These are phyloP conservation scores for Lagodon rhomboides DNA, from an alignment of 2,797 vertebrate genomes.

Conservation along the genomic window DNA sequence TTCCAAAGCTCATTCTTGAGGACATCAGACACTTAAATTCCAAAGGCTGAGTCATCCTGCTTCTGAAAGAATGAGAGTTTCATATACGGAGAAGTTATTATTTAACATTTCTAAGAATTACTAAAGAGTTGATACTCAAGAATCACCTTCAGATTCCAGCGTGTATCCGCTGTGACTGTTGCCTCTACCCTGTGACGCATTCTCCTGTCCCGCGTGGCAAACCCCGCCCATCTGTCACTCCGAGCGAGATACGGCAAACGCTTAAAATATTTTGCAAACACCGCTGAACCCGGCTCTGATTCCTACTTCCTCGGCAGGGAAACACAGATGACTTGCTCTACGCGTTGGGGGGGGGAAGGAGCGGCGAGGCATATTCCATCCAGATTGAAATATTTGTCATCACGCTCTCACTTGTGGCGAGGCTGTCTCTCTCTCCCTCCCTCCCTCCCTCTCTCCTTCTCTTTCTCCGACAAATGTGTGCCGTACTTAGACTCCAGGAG, in stretches of 20 bases:
- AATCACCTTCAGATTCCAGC: conserved; percentile 2
- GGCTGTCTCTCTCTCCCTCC: conserved; percentile 25
- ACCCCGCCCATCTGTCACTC: conserved; percentile 59
- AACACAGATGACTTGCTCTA: conserved; percentile 67
- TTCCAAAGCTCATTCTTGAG: too few species aligned
- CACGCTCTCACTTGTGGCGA: conserved; percentile 26
- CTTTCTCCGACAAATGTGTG: conserved; percentile 62
- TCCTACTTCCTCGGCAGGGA: conserved; percentile 41
- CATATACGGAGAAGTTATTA: too few species aligned
- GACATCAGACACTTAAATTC: too few species aligned
- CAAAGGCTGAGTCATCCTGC: too few species aligned
- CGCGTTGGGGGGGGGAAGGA: conserved; percentile 35
- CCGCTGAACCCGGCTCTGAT: conserved; percentile 52
- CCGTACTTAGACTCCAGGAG: conserved; percentile 56
- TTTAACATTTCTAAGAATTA: background rate
- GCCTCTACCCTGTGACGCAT: conserved; percentile 1
- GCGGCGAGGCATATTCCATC: conserved; percentile 52
- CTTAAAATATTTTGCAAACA: conserved; percentile 60
- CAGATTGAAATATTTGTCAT: conserved; percentile 73
- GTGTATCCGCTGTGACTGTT: conserved; percentile 7
- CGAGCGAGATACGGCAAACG: conserved; percentile 24
- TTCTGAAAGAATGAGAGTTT: too few species aligned
- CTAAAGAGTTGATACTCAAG: background rate
- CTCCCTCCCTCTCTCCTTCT: conserved; percentile 4
- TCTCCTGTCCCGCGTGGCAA: conserved; percentile 19